Evolutionary conservation across 2,797 vertebrate species (phyloP), one percentile per base, ranked within the genome.

Genomic region (Enteromius fasciolatus): DNA sequence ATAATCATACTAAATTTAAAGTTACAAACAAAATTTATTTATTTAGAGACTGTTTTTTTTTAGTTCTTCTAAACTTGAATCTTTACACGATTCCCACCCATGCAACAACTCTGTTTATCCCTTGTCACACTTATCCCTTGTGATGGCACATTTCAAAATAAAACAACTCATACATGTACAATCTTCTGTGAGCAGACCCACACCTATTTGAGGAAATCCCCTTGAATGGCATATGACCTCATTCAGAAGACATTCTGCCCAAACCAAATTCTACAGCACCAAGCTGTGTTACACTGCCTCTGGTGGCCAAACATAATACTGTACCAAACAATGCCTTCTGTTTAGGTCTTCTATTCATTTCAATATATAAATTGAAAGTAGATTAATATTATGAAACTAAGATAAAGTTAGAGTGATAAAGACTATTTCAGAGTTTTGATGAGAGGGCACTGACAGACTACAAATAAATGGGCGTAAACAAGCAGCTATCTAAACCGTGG

Each of bases 201-300:
- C 92, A 93, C 92, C 90, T 92, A 89, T 73, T 89, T 91, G 91
- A 93, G 89, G 89, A 93, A 92, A 92, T 90, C 89, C 89, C 88
- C 90, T 83, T 66, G 28, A 91, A 92, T 91, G 89, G 90, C 87
- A 90, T 44, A 93, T 93, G 92, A 93, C 86, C 88, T 94, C 92
- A 94, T 87, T 80, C 84, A 85, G 83, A 78, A 93, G 89, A 90
- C 91, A 92, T 93, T 89, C 76, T 85, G 83, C 86, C 81, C 86
- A 92, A 90, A 89, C 81, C 85, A 87, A 86, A 76, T 85, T 84
- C 79, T 67, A 14, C 77, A 78, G 17, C 48, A 64, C 78, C 80
- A 75, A 85, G 76, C 46, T 44, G 33, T 67, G 54, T 59, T 28
- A 52, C 61, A 68, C 28, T 76, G 46, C 59, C 87, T 80, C 88